Evolutionary conservation across 2,113 vertebrate genomes (phyloP).

Genomic region (Gracilinanus agilis): DNA sequence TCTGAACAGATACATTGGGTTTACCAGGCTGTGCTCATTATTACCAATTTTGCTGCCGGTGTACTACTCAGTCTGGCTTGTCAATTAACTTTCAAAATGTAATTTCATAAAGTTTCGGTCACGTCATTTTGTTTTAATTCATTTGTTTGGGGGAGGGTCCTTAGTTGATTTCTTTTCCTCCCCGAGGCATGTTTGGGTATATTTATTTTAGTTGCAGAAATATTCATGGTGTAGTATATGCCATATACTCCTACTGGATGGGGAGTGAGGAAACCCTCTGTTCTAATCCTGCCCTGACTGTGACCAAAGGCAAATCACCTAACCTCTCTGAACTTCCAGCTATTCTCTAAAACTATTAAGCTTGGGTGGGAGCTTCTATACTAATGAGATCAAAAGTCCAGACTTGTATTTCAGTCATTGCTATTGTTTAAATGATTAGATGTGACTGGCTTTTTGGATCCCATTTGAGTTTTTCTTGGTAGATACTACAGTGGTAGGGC

Average conservation of each 20-base stretch:
- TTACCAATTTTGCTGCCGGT: background rate
- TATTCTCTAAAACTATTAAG: background rate
- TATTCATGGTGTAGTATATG: background rate
- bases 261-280: background rate
- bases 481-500: too few relatives aligned
- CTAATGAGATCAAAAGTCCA: background rate
- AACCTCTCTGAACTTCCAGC: background rate
- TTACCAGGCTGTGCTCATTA: conserved; percentile 58
- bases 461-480: background rate
- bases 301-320: background rate
- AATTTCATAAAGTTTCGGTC: background rate
- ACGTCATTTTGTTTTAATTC: background rate
- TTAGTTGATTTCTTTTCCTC: background rate
- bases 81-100: background rate
- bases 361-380: background rate
- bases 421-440: background rate
- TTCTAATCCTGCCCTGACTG: background rate
- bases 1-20: conserved; percentile 74
- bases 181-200: background rate
- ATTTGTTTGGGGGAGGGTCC: background rate
- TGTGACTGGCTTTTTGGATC: background rate
- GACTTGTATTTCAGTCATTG: background rate
- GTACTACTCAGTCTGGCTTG: background rate
- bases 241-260: background rate
- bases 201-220: background rate